Conservation (phyloP, 2,888 invertebrate species). For the Troglohyphantes excavatus region DNA sequence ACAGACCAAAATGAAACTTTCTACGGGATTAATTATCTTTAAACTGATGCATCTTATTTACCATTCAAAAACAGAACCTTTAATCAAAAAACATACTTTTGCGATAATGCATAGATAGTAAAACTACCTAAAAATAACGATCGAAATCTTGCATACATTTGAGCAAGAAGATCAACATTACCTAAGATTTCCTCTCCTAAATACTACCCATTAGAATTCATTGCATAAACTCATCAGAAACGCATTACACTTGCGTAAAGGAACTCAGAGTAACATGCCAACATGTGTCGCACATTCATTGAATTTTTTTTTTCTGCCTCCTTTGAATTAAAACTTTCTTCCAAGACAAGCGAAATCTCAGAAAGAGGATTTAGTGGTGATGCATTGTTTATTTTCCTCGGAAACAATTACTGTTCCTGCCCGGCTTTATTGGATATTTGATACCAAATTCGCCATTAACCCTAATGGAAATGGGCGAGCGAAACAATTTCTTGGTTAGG, state of each 20-base stretch:
- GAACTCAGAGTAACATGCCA: not conserved
- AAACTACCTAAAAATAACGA: slow-evolving; percentile 50
- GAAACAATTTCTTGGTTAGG: slow-evolving; percentile 37
- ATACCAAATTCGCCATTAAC: slow-evolving; percentile 61
- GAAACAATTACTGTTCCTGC: slow-evolving; percentile 35
- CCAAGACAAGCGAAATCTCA: not conserved
- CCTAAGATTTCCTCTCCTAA: slow-evolving; percentile 4
- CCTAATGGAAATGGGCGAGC: slow-evolving; percentile 49
- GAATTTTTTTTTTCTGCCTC: slow-evolving; percentile 1
- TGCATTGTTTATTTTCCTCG: slow-evolving; percentile 56
- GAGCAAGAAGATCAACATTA: not conserved
- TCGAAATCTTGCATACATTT: slow-evolving; percentile 14
- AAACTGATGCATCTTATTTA: too few species aligned
- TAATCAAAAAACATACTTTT: too few species aligned
- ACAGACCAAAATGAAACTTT: too few species aligned
- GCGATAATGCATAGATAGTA: not conserved
- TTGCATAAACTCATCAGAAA: slow-evolving; percentile 60
- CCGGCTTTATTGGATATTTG: slow-evolving; percentile 61
- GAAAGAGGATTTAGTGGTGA: slow-evolving; percentile 19
- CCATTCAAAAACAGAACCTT: too few species aligned
- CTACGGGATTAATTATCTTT: too few species aligned
- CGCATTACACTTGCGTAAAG: slow-evolving; percentile 41
- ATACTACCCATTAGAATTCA: slow-evolving; percentile 1
- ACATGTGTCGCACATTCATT: slow-evolving; percentile 17
- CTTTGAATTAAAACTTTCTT: slow-evolving; percentile 5